Evolutionary conservation across 92 coral and sea anemone genomes (phyloP).

Genomic region (Pocillopora meandrina): DNA sequence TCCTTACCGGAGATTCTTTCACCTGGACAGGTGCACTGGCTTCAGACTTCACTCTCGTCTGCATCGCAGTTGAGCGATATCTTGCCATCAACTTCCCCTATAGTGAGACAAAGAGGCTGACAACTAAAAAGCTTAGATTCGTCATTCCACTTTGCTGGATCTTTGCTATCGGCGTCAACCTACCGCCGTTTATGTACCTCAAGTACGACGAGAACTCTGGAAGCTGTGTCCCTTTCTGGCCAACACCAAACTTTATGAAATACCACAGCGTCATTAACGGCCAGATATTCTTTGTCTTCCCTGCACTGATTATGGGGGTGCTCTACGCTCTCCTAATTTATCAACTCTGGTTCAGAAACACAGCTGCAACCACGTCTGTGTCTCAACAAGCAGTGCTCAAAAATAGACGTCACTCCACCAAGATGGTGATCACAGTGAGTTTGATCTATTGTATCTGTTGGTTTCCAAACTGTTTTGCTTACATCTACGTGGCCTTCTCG

Average conservation of each 20-base stretch:
- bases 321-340: conserved; percentile 38
- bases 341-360: conserved; percentile 35
- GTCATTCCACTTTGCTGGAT: conserved; percentile 38
- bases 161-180: conserved; percentile 48
- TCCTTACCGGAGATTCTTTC: conserved; percentile 52
- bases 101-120: conserved; percentile 34
- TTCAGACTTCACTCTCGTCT: conserved; percentile 43
- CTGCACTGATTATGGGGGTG: conserved; percentile 28
- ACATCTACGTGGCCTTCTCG: conserved; percentile 30
- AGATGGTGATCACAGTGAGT: conserved; percentile 53
- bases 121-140: conserved; percentile 20
- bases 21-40: conserved; percentile 54
- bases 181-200: conserved; percentile 13
- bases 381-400: conserved; percentile 9
- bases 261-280: conserved; percentile 34
- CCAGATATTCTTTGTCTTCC: conserved; percentile 22
- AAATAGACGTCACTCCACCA: conserved; percentile 38
- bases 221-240: conserved; percentile 41
- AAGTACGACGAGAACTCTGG: conserved; percentile 29
- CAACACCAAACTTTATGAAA: conserved; percentile 35
- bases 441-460: conserved; percentile 45
- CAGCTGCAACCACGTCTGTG: background rate
- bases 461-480: conserved; percentile 55
- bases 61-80: conserved; percentile 51
- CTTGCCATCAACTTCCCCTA: conserved; percentile 49